Evolutionary conservation across 2,888 invertebrate genomes (phyloP).

Genomic region (Phortica okadai): DNA sequence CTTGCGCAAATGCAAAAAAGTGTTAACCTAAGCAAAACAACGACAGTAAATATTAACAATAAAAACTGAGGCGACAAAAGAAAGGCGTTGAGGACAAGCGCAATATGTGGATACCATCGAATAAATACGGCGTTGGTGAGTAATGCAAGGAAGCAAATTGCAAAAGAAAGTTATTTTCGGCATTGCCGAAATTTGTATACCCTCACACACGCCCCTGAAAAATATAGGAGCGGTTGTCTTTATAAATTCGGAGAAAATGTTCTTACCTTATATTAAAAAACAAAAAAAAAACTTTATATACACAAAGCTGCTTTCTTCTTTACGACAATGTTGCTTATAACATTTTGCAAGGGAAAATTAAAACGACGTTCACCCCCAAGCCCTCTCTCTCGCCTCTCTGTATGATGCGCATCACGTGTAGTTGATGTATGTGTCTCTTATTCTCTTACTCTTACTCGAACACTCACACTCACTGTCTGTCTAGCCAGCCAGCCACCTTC

Average conservation of each 20-base stretch:
- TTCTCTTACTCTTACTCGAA: background rate
- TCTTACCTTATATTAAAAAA: no score
- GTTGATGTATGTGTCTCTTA: constrained; percentile 36
- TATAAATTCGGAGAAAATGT: no score
- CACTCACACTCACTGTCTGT: constrained; percentile 36
- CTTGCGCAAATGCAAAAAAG: constrained; percentile 14
- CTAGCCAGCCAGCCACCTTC: constrained; percentile 34
- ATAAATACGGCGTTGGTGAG: constrained; percentile 77
- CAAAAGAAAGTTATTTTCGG: background rate
- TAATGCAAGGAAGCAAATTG: constrained; percentile 44
- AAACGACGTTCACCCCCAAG: no score
- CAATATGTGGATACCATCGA: constrained; percentile 76
- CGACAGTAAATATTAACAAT: background rate
- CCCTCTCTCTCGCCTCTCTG: no score
- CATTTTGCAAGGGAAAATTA: no score
- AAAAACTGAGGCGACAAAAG: constrained; percentile 27
- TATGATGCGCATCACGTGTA: background rate
- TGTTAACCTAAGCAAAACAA: constrained; percentile 2
- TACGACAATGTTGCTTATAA: constrained; percentile 18
- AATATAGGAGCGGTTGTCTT: no score
- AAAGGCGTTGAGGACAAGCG: constrained; percentile 26
- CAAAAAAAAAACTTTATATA: background rate
- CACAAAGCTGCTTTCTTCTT: constrained; percentile 35
- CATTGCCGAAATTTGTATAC: background rate
- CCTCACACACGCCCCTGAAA: background rate